Evolutionary conservation across 2,113 vertebrate species (phyloP).

Genomic region (Phyllopteryx taeniolatus): DNA sequence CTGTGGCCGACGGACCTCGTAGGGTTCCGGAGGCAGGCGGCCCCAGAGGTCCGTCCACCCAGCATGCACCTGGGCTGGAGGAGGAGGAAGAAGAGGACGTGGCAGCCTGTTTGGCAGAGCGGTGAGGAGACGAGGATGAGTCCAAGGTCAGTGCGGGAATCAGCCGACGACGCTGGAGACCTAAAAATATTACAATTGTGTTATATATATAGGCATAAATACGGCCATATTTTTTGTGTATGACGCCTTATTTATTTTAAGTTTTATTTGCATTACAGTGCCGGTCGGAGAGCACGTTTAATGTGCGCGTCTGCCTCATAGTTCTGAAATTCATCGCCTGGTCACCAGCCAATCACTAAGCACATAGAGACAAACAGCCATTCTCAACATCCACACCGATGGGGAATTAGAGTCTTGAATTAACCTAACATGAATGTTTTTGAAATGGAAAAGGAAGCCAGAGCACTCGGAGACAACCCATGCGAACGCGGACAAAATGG

Average conservation of each 20-base stretch:
- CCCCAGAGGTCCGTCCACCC: conserved; percentile 91
- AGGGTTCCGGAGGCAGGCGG: conserved; percentile 58
- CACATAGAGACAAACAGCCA: too few relatives aligned
- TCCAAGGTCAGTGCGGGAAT: conserved; percentile 89
- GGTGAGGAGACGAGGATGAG: conserved; percentile 77
- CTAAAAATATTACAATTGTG: conserved; percentile 56
- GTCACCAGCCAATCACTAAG: too few relatives aligned
- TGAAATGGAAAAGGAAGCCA: too few relatives aligned
- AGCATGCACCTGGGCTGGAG: conserved; percentile 83
- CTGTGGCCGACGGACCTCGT: conserved; percentile 63
- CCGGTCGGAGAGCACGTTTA: too few relatives aligned
- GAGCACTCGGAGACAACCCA: too few relatives aligned
- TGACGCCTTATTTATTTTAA: neutral
- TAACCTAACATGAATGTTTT: too few relatives aligned
- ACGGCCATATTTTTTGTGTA: neutral
- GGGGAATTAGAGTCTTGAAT: too few relatives aligned
- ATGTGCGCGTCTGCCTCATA: too few relatives aligned
- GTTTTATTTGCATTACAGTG: too few relatives aligned
- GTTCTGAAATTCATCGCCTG: too few relatives aligned
- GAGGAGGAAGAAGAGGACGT: conserved; percentile 79
- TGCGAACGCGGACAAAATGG: too few relatives aligned
- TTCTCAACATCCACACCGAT: too few relatives aligned
- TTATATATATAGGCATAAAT: neutral
- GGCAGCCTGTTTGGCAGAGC: conserved; percentile 77
- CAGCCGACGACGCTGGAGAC: conserved; percentile 88